Conservation (phyloP, 2,113 vertebrate species). For the Vulpes ferrilata region DNA sequence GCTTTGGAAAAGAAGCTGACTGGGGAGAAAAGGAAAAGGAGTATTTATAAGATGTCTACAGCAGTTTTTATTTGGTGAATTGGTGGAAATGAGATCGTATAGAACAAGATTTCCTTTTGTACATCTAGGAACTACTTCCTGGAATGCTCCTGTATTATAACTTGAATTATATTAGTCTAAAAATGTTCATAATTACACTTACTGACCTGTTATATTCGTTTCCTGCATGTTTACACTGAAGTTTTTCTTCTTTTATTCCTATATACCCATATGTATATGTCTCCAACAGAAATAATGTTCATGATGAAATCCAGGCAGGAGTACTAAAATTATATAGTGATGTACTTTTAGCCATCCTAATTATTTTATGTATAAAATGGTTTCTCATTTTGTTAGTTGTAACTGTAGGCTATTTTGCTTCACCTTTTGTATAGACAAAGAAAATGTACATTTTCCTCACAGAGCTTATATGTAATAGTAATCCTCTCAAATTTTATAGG, state of each 20-base stretch:
- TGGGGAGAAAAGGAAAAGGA: constrained; percentile 36
- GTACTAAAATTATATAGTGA: neutral
- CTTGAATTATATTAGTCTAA: neutral
- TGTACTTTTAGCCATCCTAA: neutral
- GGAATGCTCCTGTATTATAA: neutral
- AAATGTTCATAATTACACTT: neutral
- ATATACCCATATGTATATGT: neutral
- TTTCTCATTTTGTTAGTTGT: constrained; percentile 50
- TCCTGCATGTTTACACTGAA: neutral
- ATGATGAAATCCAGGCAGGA: neutral
- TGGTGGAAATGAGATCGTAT: neutral
- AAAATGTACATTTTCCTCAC: neutral
- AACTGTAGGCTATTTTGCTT: constrained; percentile 8
- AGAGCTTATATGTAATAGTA: constrained; percentile 20
- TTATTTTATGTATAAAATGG: constrained; percentile 11
- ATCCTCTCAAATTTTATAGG: constrained; percentile 18
- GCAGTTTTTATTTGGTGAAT: constrained; percentile 45
- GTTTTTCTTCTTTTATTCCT: constrained; percentile 7
- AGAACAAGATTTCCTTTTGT: constrained; percentile 40
- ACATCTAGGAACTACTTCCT: constrained; percentile 8
- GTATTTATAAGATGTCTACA: neutral
- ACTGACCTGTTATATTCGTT: neutral
- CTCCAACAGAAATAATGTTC: neutral
- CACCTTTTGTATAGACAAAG: neutral
- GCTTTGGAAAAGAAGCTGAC: constrained; percentile 46